Evolutionary conservation across 2,888 invertebrate species (phyloP), one percentile per base, ranked within the genome.

Genomic region (Melieria picta): DNA sequence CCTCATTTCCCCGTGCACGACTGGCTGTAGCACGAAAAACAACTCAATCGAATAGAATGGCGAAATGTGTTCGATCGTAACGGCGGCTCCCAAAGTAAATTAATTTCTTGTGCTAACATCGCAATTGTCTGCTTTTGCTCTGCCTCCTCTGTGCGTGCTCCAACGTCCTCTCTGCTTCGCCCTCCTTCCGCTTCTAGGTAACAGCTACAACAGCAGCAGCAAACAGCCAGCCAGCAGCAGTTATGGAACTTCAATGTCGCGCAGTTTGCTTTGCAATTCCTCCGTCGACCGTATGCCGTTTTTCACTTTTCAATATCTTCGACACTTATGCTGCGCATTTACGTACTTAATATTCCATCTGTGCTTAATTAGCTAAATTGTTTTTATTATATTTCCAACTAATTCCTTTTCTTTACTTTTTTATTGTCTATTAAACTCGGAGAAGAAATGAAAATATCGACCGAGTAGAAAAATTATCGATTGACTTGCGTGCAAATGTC

Each of bases 401-500:
- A 71, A 67, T 67, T 72, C 10, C 42, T 65, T 71, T 70, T 60
- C 50, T 60, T 66, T 52, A 76, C 71, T 75, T 75, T 75, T 72
- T 75, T 76, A 69, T 69, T 72, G 71, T 73, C 67, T 73, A 74
- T 73, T 75, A 78, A 78, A 75, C 77, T 75, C 74, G 70, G 72
- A 80, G 79, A 78, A 77, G 73, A 76, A 79, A 79, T 74, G 77
- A 80, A 81, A 79, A 81, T 83, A 84, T 84, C 83, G 84, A 84
- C 83, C 83, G 83, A 81, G 78, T 74, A 70, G 77, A 79, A 77
- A 78, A 78, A 79, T 72, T 80, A 79, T 80, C 82, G 82, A 82
- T 82, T 79, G 76, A 75, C 76, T 77, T 73, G 72, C 65, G 65
- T 72, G 64, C 56, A 72, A 72, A 72, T 77, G 77, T 77, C 77